phyloP scores from a whole-genome alignment of 2,113 vertebrate genomes.

The Tragelaphus strepsiceros region DNA sequence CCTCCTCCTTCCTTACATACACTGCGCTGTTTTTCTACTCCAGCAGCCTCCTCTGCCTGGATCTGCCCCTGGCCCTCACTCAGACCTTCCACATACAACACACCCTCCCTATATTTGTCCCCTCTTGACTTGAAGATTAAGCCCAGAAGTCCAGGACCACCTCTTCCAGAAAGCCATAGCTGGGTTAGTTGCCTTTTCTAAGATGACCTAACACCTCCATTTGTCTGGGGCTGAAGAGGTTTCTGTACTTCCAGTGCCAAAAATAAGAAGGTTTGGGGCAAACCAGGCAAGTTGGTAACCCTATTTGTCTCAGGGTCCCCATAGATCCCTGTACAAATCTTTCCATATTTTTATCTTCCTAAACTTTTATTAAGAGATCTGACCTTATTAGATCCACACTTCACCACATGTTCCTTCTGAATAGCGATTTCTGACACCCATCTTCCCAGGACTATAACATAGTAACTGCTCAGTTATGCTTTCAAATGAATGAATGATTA shows the following conservation, averaged over 20 bases:
- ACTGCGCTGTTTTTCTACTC: background rate
- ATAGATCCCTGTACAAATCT: background rate
- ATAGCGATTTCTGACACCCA: background rate
- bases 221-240: background rate
- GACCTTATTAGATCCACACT: background rate
- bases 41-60: too few species aligned
- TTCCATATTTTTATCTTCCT: background rate
- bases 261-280: background rate
- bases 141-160: background rate
- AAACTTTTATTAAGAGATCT: too few species aligned
- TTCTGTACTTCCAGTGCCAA: background rate
- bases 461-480: background rate
- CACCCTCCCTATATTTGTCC: rapidly evolving
- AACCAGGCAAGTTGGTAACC: background rate
- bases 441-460: background rate
- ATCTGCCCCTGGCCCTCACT: rapidly evolving
- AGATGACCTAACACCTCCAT: background rate
- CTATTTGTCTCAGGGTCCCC: background rate
- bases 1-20: rapidly evolving
- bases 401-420: rapidly evolving
- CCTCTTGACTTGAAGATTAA: background rate
- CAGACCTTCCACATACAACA: background rate
- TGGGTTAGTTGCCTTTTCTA: background rate
- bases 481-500: background rate
- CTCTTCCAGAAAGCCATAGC: background rate